Base-by-base conservation (phyloP, 2,888 invertebrate species). In the Gymnoscelis rufifasciata region DNA sequence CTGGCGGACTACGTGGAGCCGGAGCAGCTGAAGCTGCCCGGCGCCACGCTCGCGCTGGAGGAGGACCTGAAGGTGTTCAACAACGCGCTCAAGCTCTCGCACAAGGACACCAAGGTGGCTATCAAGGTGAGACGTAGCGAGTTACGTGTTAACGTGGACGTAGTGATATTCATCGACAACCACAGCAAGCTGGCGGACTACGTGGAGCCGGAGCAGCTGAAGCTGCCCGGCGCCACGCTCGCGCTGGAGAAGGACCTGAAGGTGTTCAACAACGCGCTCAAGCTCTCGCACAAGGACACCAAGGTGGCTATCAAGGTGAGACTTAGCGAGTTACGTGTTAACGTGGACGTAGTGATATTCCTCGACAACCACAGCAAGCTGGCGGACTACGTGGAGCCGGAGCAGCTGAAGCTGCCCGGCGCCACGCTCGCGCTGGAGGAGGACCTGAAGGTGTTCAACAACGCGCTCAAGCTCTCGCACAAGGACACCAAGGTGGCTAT, bases 401-500 rank as follows among this genome's bases (percentile, higher is more conserved):
- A 98, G 63, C 97, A 98, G 66, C 97, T 97, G 80, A 98, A 97
- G 74, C 80, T 99, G 50, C 99, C 99, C 0, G 97, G 98, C 0
- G 97, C 98, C 0, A 99, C 98, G 0, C 83, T 98, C 15, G 95
- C 97, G 0, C 83, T 99, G 3, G 98, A 99, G 69, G 98, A 98
- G 80, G 98, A 99, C 71, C 89, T 98, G 7, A 97, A 97, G 82
- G 97, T 97, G 0, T 99, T 98, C 77, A 95, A 94, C 70, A 97
- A 97, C 71, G 98, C 98, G 0, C 87, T 98, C 12, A 98, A 98
- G 83, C 84, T 98, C 11, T 97, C 97, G 8, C 97, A 98, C 71
- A 98, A 98, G 78, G 98, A 99, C 71, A 98, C 98, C 0, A 98
- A 98, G 90, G 98, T 98, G 2, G 95, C 97, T 35, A 97, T 98